Percentiles rank a stretch among this genome's conserved stretches.
These are phyloP conservation scores for Enteromius radiatus DNA, from an alignment of 2,797 vertebrate genomes.

Conservation along the genomic window DNA sequence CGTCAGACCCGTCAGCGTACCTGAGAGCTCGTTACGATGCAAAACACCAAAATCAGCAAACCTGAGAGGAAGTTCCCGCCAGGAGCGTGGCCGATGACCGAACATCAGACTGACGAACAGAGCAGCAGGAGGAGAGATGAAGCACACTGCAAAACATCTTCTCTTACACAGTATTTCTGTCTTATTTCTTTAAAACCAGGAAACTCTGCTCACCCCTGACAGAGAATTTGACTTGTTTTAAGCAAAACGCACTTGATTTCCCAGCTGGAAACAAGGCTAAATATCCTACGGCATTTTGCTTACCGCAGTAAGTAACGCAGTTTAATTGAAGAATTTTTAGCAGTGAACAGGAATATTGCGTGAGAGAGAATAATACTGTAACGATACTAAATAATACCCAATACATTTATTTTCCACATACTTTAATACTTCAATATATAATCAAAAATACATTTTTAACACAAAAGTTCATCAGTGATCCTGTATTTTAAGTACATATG, in stretches of 20 bases:
- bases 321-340: no score
- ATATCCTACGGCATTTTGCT: no score
- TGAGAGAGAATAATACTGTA: no score
- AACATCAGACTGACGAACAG: conserved; percentile 87
- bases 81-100: conserved; percentile 90
- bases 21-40: conserved; percentile 92
- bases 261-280: no score
- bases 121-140: not conserved
- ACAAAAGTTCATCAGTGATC: not conserved
- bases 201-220: no score
- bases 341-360: not conserved
- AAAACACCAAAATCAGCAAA: conserved; percentile 95
- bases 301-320: no score
- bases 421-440: not conserved
- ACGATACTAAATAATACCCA: not conserved
- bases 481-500: no score
- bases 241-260: no score
- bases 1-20: conserved; percentile 88
- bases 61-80: conserved; percentile 92
- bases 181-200: no score
- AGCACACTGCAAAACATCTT: not conserved
- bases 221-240: no score
- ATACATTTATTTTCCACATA: not conserved
- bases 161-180: no score
- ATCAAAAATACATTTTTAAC: not conserved